A percentile compares a stretch with the other conserved stretches of the same genome.
Conservation (phyloP, 92 coral and sea anemone genomes). For the Micromussa lordhowensis region DNA sequence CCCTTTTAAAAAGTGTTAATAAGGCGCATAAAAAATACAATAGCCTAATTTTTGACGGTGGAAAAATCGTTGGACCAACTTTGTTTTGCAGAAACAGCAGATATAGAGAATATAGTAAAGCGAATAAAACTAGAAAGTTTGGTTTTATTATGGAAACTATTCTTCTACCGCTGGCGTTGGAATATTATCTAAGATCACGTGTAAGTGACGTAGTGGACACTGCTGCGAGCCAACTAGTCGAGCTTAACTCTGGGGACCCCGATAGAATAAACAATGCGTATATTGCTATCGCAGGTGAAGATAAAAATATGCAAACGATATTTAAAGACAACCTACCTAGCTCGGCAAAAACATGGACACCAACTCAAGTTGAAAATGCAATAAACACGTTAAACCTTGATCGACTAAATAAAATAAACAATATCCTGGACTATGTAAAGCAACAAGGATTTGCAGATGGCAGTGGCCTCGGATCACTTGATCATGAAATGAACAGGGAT, state of each 20-base stretch:
- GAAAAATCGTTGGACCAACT: constrained; percentile 47
- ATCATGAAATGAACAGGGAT: constrained; percentile 67
- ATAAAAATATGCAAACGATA: constrained; percentile 5
- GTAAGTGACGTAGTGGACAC: constrained; percentile 33
- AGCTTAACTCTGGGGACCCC: constrained; percentile 17
- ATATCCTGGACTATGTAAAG: constrained; percentile 45
- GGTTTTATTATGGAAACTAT: constrained; percentile 47
- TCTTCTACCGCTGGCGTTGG: constrained; percentile 69
- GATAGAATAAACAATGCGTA: background rate
- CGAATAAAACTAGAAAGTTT: constrained; percentile 46
- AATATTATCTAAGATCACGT: constrained; percentile 65
- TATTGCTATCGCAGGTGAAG: constrained; percentile 29
- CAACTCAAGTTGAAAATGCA: background rate
- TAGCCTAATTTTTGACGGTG: background rate
- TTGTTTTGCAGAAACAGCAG: constrained; percentile 66
- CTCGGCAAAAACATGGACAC: background rate
- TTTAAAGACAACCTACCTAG: background rate
- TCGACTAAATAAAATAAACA: constrained; percentile 42
- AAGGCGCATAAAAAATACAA: constrained; percentile 33
- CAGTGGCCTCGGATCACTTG: constrained; percentile 68
- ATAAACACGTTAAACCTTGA: background rate
- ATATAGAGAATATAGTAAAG: background rate
- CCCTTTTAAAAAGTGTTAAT: background rate
- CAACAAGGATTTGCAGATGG: constrained; percentile 78
- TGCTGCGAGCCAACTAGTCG: constrained; percentile 24